These are phyloP conservation scores for Premnoplex brunnescens DNA, from an alignment of 2,797 vertebrate species.

Conservation along the genomic window DNA sequence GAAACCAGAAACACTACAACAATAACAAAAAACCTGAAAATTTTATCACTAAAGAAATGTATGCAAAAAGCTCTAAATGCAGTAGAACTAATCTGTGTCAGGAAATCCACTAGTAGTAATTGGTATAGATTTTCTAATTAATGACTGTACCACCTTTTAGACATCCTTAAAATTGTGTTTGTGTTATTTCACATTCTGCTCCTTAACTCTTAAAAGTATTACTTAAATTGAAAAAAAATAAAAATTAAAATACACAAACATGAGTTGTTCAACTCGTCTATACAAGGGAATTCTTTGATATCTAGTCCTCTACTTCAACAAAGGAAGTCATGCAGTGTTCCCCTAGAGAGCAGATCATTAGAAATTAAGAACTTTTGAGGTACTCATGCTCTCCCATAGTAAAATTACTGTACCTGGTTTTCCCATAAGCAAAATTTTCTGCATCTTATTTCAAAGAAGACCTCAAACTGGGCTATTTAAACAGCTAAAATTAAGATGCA, in stretches of 20 bases:
- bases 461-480: not conserved
- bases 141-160: not conserved
- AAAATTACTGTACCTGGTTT: not conserved
- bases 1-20: not conserved
- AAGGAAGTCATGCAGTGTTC: not conserved
- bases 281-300: not conserved
- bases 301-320: not conserved
- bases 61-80: not conserved
- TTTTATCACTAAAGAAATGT: not conserved
- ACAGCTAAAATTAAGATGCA: not conserved
- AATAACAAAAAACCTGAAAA: not conserved
- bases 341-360: not conserved
- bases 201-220: not conserved
- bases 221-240: not conserved
- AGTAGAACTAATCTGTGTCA: not conserved
- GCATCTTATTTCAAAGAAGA: not conserved
- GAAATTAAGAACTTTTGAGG: not conserved
- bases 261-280: not conserved
- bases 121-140: not conserved
- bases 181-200: not conserved
- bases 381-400: not conserved
- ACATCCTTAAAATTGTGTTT: not conserved
- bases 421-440: not conserved
- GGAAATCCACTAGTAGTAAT: not conserved
- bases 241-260: not conserved